phyloP scores from a whole-genome alignment of 1,140 invertebrate genomes.

The roundworm (Caenorhabditis elegans) region WBcel235 BX284606.5:15357501-15358000 shows the following conservation, averaged over 20 bases:
- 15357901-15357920: too few relatives aligned
- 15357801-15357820: too few relatives aligned
- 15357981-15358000: too few relatives aligned
- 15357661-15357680: neutral
- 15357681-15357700: neutral
- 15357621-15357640: constrained; percentile 26
- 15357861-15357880: too few relatives aligned
- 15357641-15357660: neutral
- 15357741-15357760: neutral
- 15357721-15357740: neutral
- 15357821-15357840: too few relatives aligned
- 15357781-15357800: too few relatives aligned
- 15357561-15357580: neutral
- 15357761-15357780: neutral
- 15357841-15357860: too few relatives aligned
- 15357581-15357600: neutral
- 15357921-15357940: too few relatives aligned
- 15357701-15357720: neutral
- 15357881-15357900: too few relatives aligned
- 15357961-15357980: too few relatives aligned
- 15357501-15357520: neutral
- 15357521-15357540: neutral
- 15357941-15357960: too few relatives aligned
- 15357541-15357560: neutral
- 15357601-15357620: neutral